Evolutionary conservation across 2,113 vertebrate species (phyloP).

Genomic region (Crotalus viridis): DNA sequence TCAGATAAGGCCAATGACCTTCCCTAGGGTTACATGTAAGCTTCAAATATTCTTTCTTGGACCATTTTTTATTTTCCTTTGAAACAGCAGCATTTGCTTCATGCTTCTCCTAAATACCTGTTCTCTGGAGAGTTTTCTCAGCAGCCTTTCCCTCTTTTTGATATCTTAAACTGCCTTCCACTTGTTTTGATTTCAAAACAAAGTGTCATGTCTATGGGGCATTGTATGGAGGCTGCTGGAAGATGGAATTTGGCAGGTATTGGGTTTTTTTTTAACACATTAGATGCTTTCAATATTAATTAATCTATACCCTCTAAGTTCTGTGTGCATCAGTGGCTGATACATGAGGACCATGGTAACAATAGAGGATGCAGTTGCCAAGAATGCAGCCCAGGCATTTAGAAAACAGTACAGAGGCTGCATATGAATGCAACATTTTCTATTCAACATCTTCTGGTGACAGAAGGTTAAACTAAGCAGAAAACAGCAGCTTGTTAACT

Average conservation of each 20-base stretch:
- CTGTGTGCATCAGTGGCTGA: background rate
- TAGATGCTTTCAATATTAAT: background rate
- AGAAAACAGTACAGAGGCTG: constrained; percentile 20
- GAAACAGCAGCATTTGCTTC: background rate
- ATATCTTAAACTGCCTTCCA: background rate
- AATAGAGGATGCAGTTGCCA: background rate
- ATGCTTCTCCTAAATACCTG: background rate
- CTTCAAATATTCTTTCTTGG: background rate
- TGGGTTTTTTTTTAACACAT: background rate
- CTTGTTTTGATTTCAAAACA: background rate
- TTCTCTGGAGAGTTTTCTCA: background rate
- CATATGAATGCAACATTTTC: background rate
- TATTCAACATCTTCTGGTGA: background rate
- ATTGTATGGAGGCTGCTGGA: background rate
- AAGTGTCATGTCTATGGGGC: background rate
- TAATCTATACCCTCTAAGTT: background rate
- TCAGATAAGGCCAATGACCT: background rate
- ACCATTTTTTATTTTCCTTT: background rate
- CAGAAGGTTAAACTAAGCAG: background rate
- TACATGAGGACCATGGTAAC: background rate
- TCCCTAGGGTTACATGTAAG: background rate
- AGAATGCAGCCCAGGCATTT: background rate
- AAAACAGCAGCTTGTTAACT: background rate
- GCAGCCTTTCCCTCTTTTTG: background rate
- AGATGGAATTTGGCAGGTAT: background rate